Evolutionary conservation across 2,888 invertebrate genomes (phyloP).

Genomic region (Cephus rjabovi): DNA sequence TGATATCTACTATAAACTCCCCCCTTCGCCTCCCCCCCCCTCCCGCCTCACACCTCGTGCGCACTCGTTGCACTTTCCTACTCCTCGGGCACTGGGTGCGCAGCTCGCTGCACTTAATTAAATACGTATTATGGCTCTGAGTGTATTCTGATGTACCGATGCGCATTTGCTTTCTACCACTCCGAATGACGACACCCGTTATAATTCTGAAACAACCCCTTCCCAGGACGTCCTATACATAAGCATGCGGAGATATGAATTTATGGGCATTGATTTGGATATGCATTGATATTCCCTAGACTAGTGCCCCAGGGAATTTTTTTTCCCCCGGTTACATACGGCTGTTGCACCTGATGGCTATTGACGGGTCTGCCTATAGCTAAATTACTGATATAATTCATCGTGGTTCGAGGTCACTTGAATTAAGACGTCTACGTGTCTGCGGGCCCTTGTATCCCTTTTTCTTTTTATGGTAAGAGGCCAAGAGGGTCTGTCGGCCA

Average conservation of each 20-base stretch:
- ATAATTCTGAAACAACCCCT: neutral
- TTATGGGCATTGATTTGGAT: neutral
- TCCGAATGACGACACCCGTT: neutral
- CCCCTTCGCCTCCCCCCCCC: slow-evolving; percentile 14
- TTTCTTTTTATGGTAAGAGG: neutral
- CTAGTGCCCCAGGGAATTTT: neutral
- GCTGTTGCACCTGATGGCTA: too few species aligned
- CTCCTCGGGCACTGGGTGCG: slow-evolving; percentile 23
- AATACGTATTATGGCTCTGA: slow-evolving; percentile 63
- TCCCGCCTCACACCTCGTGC: slow-evolving; percentile 12
- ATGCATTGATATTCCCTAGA: neutral
- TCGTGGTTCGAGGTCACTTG: neutral
- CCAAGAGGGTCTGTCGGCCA: neutral
- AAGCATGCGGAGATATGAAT: neutral
- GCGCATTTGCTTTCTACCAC: neutral
- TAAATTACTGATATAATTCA: neutral
- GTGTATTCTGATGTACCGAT: slow-evolving; percentile 59
- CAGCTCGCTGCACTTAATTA: slow-evolving; percentile 58
- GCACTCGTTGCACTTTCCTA: slow-evolving; percentile 17
- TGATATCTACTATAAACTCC: slow-evolving; percentile 55
- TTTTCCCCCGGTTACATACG: neutral
- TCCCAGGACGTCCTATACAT: neutral
- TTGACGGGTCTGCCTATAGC: too few species aligned
- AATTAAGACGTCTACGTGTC: too few species aligned
- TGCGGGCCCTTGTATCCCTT: neutral